Percentiles rank a stretch among this genome's conserved stretches.
Evolutionary conservation across 2,113 vertebrate species (phyloP).

Genomic region (Gymnobelideus leadbeateri): DNA sequence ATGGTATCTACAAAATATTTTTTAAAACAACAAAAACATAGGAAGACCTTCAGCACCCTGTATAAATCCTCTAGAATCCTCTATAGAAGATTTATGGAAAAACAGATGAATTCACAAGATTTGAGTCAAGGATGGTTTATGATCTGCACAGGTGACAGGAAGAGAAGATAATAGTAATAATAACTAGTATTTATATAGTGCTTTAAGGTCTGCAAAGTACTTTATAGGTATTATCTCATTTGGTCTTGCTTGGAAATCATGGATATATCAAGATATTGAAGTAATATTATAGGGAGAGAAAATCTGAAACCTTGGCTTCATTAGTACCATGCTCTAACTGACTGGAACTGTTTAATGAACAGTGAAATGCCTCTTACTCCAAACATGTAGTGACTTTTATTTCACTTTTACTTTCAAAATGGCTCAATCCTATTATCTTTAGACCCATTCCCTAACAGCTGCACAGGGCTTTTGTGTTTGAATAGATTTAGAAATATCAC

Average conservation of each 20-base stretch:
- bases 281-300: background rate
- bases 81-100: background rate
- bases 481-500: conserved; percentile 32
- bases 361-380: background rate
- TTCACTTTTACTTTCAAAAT: background rate
- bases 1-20: background rate
- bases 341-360: background rate
- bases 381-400: background rate
- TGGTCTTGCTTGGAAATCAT: background rate
- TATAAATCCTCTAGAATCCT: background rate
- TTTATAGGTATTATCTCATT: background rate
- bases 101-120: background rate
- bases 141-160: background rate
- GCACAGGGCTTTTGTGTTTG: conserved; percentile 7
- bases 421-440: background rate
- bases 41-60: background rate
- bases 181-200: background rate
- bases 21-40: background rate
- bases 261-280: background rate
- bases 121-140: background rate
- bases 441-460: background rate
- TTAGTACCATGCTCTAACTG: background rate
- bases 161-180: background rate
- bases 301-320: background rate
- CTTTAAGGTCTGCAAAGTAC: background rate